Evolutionary conservation across 2,797 vertebrate species (phyloP).

Genomic region (Podarcis siculus): DNA sequence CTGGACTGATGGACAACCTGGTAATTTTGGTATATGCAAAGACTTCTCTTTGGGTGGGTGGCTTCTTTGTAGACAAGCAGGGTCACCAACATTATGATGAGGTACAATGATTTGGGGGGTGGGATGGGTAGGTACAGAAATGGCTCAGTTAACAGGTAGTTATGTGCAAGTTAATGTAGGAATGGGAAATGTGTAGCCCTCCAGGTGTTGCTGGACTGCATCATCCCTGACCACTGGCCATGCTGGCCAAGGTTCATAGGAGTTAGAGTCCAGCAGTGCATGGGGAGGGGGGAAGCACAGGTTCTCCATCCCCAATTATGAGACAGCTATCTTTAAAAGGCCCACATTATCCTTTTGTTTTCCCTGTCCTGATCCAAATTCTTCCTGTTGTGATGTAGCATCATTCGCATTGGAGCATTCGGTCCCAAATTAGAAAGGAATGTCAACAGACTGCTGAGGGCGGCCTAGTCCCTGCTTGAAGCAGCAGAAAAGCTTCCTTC

Average conservation of each 20-base stretch:
- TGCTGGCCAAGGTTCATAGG: no score
- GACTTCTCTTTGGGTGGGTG: conserved; percentile 70
- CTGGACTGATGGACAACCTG: conserved; percentile 76
- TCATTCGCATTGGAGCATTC: not conserved
- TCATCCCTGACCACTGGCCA: no score
- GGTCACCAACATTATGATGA: conserved; percentile 60
- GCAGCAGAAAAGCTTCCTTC: not conserved
- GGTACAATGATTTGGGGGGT: not conserved
- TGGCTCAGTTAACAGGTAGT: not conserved
- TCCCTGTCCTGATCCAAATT: not conserved
- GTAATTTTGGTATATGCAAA: conserved; percentile 60
- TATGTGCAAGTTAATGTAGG: no score
- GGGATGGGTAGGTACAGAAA: not conserved
- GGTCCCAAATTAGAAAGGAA: not conserved
- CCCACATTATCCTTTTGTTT: not conserved
- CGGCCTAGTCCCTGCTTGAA: not conserved
- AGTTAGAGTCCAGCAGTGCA: no score
- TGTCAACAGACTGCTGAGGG: not conserved
- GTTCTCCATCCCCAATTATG: not conserved
- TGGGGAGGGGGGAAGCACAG: not conserved
- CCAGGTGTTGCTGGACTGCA: no score
- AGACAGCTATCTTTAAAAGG: conserved; percentile 25
- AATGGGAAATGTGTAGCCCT: no score
- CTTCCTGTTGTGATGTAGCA: not conserved
- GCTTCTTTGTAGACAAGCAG: conserved; percentile 72